phyloP scores from a whole-genome alignment of 2,888 invertebrate species.

The Fissipunctia ypsillon region DNA sequence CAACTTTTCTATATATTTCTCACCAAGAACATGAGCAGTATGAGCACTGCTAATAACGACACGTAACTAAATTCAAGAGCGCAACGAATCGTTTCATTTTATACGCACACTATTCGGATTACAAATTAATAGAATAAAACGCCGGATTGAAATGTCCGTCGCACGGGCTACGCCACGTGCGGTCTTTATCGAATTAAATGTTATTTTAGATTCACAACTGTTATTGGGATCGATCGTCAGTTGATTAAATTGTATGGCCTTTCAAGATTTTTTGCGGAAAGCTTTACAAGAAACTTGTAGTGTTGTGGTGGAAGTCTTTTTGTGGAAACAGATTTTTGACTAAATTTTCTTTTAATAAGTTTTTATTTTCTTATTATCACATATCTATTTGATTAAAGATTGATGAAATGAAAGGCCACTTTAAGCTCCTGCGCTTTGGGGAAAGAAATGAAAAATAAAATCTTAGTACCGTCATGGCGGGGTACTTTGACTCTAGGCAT shows the following conservation, averaged over 20 bases:
- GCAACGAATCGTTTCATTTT: constrained; percentile 82
- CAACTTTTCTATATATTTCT: not conserved
- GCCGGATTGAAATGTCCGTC: constrained; percentile 65
- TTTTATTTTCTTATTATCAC: not conserved
- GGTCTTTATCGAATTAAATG: constrained; percentile 36
- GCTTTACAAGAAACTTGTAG: not conserved
- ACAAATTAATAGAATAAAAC: constrained; percentile 72
- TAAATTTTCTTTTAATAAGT: not conserved
- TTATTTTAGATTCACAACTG: constrained; percentile 29
- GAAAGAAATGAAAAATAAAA: not conserved
- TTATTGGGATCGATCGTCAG: constrained; percentile 11
- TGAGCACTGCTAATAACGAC: constrained; percentile 80
- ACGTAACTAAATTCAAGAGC: constrained; percentile 86
- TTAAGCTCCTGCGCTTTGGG: not conserved
- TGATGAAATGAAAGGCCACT: not conserved
- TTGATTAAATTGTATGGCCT: not conserved
- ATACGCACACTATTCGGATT: constrained; percentile 70
- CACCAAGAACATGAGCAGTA: constrained; percentile 46
- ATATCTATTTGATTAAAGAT: not conserved
- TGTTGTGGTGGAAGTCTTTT: not conserved
- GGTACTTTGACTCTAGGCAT: no score
- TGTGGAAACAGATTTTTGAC: not conserved
- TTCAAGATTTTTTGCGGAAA: not conserved
- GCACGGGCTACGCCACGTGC: constrained; percentile 62
- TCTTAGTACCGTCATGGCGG: no score